Conservation (phyloP, 2,888 invertebrate genomes). For the Mimumesa dahlbomi region DNA sequence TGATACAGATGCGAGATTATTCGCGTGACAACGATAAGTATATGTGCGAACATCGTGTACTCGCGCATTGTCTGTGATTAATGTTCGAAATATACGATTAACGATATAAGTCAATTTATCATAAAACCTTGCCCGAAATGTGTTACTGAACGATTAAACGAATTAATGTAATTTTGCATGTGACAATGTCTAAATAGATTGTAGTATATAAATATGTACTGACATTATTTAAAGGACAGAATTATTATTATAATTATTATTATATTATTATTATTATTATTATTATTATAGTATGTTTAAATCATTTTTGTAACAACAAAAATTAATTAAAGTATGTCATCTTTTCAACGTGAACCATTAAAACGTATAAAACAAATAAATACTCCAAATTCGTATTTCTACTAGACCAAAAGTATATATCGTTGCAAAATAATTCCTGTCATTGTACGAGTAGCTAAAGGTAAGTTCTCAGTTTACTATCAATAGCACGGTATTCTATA, state of each 20-base stretch:
- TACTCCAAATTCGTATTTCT: no score
- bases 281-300: no score
- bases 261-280: no score
- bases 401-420: no score
- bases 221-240: slow-evolving; percentile 8
- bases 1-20: slow-evolving; percentile 50
- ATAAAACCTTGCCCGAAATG: no score
- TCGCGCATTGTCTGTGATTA: slow-evolving; percentile 79
- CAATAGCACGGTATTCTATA: neutral
- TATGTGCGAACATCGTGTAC: slow-evolving; percentile 62
- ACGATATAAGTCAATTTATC: slow-evolving; percentile 20
- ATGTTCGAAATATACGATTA: slow-evolving; percentile 68
- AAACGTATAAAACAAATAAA: neutral
- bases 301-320: neutral
- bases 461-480: neutral
- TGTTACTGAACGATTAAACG: no score
- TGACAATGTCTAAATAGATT: neutral
- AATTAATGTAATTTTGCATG: slow-evolving; percentile 31
- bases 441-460: neutral
- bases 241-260: slow-evolving; percentile 18
- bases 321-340: neutral
- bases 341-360: no score
- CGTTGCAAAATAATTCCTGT: no score
- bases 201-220: neutral
- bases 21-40: slow-evolving; percentile 52